Evolutionary conservation across 2,113 vertebrate genomes (phyloP), one percentile per base, ranked within the genome.

Genomic region (Mungos mungo): DNA sequence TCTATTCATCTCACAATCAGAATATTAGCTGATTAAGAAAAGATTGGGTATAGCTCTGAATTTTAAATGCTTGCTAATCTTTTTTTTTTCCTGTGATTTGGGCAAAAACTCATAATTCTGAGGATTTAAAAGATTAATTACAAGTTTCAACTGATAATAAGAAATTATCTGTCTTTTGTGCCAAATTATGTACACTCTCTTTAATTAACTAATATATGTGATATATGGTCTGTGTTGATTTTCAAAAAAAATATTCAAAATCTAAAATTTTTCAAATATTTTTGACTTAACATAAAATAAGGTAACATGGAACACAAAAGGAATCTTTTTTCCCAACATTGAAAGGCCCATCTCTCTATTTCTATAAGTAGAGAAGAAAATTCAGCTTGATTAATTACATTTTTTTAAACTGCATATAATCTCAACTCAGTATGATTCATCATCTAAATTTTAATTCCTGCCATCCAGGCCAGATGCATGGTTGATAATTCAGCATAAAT

Each of bases 401-500:
- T n/a, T 45, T 88, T 15, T n/a, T 92, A 83, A 3, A 4, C 29
- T 74, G 23, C 33, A 68, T 45, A 45, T 50, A 57, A 50, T 95
- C 72, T 95, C 71, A 66, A 57, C 13, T 86, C 25, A 83, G 45
- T 81, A 15, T 50, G 57, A 86, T 45, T 86, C 77, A 41, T 85
- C 47, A 84, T 65, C 57, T 65, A 63, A 63, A 83, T 69, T 97
- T 77, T 93, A 90, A 68, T 92, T 60, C 41, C 57, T 65, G 16
- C n/a, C 50, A n/a, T 21, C 71, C 31, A 79, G 72, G 57, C 45
- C 38, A 97, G 74, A 82, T 31, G 47, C n/a, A 10, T 90, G 12
- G 19, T 35, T 68, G 27, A 82, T 93, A 81, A 90, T 95, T 82
- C 76, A 60, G 41, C 81, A 60, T 81, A 57, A 63, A 92, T 92